These are phyloP conservation scores for Hexactinellida sp. DNA, from an alignment of 37 sponge, comb jelly and placozoan genomes.

Conservation along the genomic window DNA sequence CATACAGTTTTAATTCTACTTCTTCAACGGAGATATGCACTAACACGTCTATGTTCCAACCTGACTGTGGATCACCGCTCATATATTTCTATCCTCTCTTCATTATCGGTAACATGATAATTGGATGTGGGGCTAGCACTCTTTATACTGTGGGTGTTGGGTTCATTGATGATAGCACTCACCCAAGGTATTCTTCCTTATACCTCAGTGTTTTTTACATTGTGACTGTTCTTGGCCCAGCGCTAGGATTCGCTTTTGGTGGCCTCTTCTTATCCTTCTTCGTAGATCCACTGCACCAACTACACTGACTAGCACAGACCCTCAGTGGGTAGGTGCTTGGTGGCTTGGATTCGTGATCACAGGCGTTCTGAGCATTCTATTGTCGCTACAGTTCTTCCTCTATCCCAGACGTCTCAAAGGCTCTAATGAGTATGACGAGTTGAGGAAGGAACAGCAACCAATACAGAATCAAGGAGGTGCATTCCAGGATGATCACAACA, in stretches of 20 bases:
- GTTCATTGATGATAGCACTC: constrained; percentile 62
- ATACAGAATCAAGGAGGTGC: too few species aligned
- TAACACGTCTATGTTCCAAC: background rate
- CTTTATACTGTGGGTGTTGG: constrained; percentile 70
- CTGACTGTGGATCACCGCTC: background rate
- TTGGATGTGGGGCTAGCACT: constrained; percentile 68
- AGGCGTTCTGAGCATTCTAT: background rate
- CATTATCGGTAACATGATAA: constrained; percentile 48
- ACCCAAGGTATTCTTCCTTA: constrained; percentile 40
- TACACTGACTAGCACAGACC: constrained; percentile 27
- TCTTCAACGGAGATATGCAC: constrained; percentile 26
- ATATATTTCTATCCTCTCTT: constrained; percentile 47
- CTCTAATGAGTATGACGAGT: too few species aligned
- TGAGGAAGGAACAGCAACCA: too few species aligned
- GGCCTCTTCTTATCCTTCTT: constrained; percentile 53
- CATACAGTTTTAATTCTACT: constrained; percentile 2
- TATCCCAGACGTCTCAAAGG: background rate
- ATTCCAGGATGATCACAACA: too few species aligned
- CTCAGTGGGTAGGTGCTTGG: constrained; percentile 80
- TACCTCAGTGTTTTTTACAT: constrained; percentile 54
- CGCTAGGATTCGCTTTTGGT: constrained; percentile 64
- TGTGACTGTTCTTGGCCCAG: constrained; percentile 52
- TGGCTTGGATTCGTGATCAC: constrained; percentile 66
- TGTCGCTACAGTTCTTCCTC: background rate
- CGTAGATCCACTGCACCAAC: constrained; percentile 47